phyloP scores from a whole-genome alignment of 1,140 invertebrate genomes.

The Drosophila seguyi region DNA sequence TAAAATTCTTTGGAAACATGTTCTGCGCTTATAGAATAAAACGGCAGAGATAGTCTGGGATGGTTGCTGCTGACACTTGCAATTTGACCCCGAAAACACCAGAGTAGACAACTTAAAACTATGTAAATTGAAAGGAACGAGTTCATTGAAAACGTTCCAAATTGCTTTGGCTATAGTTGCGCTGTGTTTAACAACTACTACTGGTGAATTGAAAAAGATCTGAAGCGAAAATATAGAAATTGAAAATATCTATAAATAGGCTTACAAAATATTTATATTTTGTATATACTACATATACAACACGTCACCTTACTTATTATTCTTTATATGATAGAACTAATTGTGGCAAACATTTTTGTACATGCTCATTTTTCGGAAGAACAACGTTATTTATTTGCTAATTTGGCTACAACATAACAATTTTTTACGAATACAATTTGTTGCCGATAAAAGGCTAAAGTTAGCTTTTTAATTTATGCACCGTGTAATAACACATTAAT shows the following conservation, averaged over 20 bases:
- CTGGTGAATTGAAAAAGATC: neutral
- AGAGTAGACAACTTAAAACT: constrained; percentile 1
- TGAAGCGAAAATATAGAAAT: neutral
- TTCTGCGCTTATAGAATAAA: constrained; percentile 37
- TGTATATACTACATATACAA: neutral
- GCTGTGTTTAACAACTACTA: too few species aligned
- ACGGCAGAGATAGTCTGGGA: neutral
- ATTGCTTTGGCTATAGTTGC: neutral
- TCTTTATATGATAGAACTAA: neutral
- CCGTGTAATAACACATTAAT: too few species aligned
- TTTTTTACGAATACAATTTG: too few species aligned
- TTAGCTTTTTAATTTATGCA: too few species aligned
- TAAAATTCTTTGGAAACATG: constrained; percentile 66
- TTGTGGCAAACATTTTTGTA: too few species aligned
- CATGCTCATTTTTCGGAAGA: too few species aligned
- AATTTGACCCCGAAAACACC: neutral
- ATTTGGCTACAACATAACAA: too few species aligned
- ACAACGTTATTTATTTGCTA: too few species aligned
- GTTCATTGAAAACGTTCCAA: neutral
- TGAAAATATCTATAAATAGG: constrained; percentile 9
- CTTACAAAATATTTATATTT: neutral
- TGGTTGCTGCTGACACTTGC: neutral
- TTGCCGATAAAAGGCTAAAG: too few species aligned
- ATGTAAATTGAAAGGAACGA: neutral
- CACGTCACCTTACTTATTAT: neutral